These are phyloP conservation scores for Tinea trinotella DNA, from an alignment of 2,888 invertebrate genomes.

Conservation along the genomic window DNA sequence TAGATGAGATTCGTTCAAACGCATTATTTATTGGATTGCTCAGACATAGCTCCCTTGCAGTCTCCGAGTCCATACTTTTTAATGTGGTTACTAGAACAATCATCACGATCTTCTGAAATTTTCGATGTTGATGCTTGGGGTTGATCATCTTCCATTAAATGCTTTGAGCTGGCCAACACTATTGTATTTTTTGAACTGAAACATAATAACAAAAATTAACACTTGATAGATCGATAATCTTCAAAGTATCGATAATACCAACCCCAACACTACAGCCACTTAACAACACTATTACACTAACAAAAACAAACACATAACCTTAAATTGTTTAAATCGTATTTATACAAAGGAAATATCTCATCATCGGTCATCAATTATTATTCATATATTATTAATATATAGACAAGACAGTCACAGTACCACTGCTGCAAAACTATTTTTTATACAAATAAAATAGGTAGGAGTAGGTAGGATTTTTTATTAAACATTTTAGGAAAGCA, in stretches of 20 bases:
- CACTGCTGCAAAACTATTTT: too few relatives aligned
- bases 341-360: too few relatives aligned
- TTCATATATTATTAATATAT: too few relatives aligned
- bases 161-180: constrained; percentile 8
- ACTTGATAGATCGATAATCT: constrained; percentile 9
- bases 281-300: too few relatives aligned
- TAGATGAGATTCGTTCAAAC: constrained; percentile 22
- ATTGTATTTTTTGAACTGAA: constrained; percentile 10
- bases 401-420: too few relatives aligned
- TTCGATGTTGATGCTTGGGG: constrained; percentile 20
- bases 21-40: constrained; percentile 21
- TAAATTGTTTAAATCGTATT: too few relatives aligned
- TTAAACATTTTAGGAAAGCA: too few relatives aligned
- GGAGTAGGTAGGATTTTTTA: too few relatives aligned
- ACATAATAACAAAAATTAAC: background rate
- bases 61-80: constrained; percentile 19
- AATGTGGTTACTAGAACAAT: constrained; percentile 19
- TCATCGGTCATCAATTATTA: too few relatives aligned
- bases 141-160: constrained; percentile 20
- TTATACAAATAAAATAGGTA: too few relatives aligned
- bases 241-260: background rate
- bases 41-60: constrained; percentile 11
- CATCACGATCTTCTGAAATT: constrained; percentile 14
- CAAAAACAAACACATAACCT: too few relatives aligned
- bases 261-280: too few relatives aligned